These are phyloP conservation scores for Riptortus pedestris DNA, from an alignment of 1,140 invertebrate species.

Conservation along the genomic window DNA sequence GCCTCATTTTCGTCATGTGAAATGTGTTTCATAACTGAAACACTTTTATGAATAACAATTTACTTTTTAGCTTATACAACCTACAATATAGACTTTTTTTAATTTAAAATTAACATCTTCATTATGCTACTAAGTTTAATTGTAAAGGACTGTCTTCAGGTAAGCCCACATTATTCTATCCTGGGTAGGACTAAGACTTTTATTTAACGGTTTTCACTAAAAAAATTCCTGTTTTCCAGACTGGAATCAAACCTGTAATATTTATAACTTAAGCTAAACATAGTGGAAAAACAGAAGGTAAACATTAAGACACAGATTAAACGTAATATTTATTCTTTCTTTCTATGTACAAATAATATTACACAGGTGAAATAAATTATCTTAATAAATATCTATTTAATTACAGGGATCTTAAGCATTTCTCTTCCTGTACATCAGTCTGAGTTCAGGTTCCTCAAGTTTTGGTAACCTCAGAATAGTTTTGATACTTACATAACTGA, in stretches of 20 bases:
- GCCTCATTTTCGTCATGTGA: background rate
- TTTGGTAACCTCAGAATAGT: slow-evolving; percentile 5
- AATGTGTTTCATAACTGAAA: background rate
- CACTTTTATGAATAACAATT: background rate
- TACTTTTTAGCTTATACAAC: background rate
- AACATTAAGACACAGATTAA: too few relatives aligned
- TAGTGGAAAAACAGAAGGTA: too few relatives aligned
- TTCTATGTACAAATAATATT: slow-evolving; percentile 14
- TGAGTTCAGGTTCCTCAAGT: background rate
- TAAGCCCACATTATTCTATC: too few relatives aligned
- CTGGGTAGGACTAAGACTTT: too few relatives aligned
- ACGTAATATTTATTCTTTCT: slow-evolving; percentile 6
- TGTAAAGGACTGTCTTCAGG: too few relatives aligned
- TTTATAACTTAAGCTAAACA: too few relatives aligned
- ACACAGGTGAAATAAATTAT: slow-evolving; percentile 13
- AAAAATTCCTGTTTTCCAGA: too few relatives aligned
- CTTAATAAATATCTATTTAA: slow-evolving; percentile 2
- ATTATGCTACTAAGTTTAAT: too few relatives aligned
- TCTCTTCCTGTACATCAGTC: slow-evolving; percentile 18
- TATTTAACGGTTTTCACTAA: too few relatives aligned
- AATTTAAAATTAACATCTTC: too few relatives aligned
- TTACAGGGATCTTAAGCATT: slow-evolving; percentile 1
- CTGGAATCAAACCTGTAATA: too few relatives aligned
- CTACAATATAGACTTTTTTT: too few relatives aligned
- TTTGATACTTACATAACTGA: background rate